Evolutionary conservation across 2,797 vertebrate genomes (phyloP), one percentile per base, ranked within the genome.

Genomic region (Agapornis canus): DNA sequence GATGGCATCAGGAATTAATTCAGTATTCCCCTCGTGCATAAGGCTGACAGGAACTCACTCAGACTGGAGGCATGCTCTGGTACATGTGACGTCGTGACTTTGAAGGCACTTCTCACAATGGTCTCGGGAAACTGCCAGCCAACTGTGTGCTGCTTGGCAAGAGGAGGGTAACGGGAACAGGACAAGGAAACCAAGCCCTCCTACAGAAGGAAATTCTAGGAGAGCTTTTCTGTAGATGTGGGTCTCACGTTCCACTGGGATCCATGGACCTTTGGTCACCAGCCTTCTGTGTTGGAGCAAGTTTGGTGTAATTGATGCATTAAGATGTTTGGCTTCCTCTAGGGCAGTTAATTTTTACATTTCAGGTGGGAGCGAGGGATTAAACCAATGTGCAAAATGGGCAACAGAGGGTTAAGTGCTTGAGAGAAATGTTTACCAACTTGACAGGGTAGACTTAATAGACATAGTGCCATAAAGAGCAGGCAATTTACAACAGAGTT

Each of bases 1-100:
- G 48, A 81, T 0, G 0, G 80, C 90, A 90, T 95, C 80, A 93
- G 92, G 94, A 96, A 95, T 81, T 72, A 91, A 94, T 95, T 93
- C 73, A 92, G 70, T 18, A 60, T 90, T 81, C n/a, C 2, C 43
- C 39, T 43, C 2, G 2, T 17, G 3, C 1, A 23, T 79, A 63
- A 84, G 80, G 88, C 87, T 88, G 90, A 59, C 76, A 79, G 94
- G 91, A 95, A 66, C 87, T 81, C 9, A 1, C 59, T 88, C 91
- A 95, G 92, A 92, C 72, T 0, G 0, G 70, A 82, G 65, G 59
- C 63, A 12, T 19, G 57, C 54, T 86, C 37, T 0, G 0, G 87
- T 66, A 69, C 82, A 66, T 0, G 2, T 66, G 91, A 63, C 0
- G 2, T 76, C 1, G 2, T 0, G 0, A 72, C 52, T 86, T 94